Base-by-base conservation (phyloP, 2,113 vertebrate genomes). In the Indicator indicator region DNA sequence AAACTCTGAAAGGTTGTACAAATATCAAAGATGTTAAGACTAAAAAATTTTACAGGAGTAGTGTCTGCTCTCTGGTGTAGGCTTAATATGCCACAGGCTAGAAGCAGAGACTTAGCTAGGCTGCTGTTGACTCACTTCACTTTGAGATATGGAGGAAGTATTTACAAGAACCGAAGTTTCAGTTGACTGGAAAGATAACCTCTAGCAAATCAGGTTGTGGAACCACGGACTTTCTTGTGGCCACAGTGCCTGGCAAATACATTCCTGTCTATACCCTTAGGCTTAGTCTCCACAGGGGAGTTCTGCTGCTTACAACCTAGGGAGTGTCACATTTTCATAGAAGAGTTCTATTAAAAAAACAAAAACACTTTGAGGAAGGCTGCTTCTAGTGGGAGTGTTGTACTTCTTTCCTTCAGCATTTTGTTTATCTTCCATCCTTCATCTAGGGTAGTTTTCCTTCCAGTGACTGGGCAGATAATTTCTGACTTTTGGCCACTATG, bases 141-240 rank as follows among this genome's bases (percentile, higher is more conserved):
- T 42, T 8, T 46, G 76, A 63, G 56, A 33, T 27, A 2, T 0
- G 16, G 5, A 14, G 38, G 42, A 55, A 32, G 46, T 42, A 26
- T 74, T 84, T 77, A 9, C 8, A 56, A 11, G 65, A 71, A 3
- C 42, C 84, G 70, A n/a, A 28, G n/a, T 60, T 90, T 23, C 60
- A 30, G 58, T 36, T 65, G n/a, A 0, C 36, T 83, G 69, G 77
- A 46, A 83, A 64, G 84, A 38, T 16, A 67, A 26, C 80, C 73
- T 75, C 32, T 38, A 81, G 89, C 74, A 81, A 33, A 89, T 71
- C 85, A 64, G 90, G 33, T 9, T 74, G 80, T 55, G 68, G 33
- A 83, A 36, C 79, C 23, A 0, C 0, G 9, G 69, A 60, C 55
- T 76, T 30, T 89, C 64, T 20, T 28, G 64, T 60, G 77, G 56